Evolutionary conservation across 2,888 invertebrate species (phyloP).

Genomic region (Ditylenchus weischeri): DNA sequence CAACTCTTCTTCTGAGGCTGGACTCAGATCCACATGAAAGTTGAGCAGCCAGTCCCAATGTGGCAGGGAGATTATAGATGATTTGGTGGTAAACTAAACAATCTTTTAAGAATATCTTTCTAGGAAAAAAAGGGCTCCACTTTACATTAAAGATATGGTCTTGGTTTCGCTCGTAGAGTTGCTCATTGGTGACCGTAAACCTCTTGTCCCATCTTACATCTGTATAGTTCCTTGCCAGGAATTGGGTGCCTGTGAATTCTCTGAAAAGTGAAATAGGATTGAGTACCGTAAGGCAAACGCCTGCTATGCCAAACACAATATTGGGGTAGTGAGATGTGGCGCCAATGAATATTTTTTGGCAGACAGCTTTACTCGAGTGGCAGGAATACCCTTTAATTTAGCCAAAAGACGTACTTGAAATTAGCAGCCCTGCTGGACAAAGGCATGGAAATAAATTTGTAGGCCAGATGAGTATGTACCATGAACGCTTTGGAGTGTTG

Average conservation of each 20-base stretch:
- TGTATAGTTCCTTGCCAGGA: constrained; percentile 60
- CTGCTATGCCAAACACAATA: no score
- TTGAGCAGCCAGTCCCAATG: constrained; percentile 63
- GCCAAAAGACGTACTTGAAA: neutral
- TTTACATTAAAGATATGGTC: constrained; percentile 42
- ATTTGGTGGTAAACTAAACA: constrained; percentile 59
- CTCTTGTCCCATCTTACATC: constrained; percentile 62
- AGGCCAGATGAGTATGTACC: constrained; percentile 60
- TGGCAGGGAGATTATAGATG: constrained; percentile 60
- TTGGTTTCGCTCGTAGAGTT: constrained; percentile 31
- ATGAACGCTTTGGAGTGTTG: constrained; percentile 59
- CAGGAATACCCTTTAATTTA: no score
- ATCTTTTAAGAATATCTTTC: neutral
- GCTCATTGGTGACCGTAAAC: constrained; percentile 45
- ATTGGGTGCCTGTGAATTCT: constrained; percentile 58
- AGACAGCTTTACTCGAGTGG: no score
- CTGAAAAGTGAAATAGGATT: constrained; percentile 27
- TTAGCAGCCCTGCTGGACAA: constrained; percentile 56
- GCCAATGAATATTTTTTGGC: no score
- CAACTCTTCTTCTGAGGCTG: constrained; percentile 32
- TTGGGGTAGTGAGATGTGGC: no score
- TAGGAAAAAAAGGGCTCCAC: neutral
- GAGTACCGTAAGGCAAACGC: no score
- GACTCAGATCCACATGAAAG: constrained; percentile 22
- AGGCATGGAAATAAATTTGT: constrained; percentile 61